Percentiles rank a stretch among this genome's conserved stretches.
These are phyloP conservation scores for Kryptopterus vitreolus DNA, from an alignment of 2,797 vertebrate species.

Conservation along the genomic window DNA sequence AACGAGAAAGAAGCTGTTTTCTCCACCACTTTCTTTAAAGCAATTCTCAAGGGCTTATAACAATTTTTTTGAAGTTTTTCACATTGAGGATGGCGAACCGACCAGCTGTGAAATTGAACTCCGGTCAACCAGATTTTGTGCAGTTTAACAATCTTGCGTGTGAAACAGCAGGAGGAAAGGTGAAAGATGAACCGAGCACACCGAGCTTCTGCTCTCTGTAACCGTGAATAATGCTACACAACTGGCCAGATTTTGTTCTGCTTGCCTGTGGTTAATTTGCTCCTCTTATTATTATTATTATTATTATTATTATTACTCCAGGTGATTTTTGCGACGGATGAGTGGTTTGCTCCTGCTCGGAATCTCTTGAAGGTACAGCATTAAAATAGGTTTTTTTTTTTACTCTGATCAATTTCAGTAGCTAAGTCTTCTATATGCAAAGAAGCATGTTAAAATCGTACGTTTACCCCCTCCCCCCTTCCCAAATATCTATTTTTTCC, in stretches of 20 bases:
- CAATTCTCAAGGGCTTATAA: slow-evolving; percentile 6
- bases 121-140: slow-evolving; percentile 64
- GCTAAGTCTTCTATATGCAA: not conserved
- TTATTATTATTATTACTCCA: slow-evolving; percentile 42
- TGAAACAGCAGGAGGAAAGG: slow-evolving; percentile 71
- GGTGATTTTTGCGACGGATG: slow-evolving; percentile 76
- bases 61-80: slow-evolving; percentile 12
- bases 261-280: not conserved
- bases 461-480: too few relatives aligned
- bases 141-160: slow-evolving; percentile 74
- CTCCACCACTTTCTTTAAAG: not conserved
- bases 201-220: slow-evolving; percentile 7
- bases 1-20: slow-evolving; percentile 27
- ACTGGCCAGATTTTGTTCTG: not conserved
- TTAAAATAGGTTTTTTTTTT: not conserved
- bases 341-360: slow-evolving; percentile 75
- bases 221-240: not conserved
- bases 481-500: not conserved
- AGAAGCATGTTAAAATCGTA: not conserved
- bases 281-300: not conserved
- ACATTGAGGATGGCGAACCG: slow-evolving; percentile 36
- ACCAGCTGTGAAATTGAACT: slow-evolving; percentile 11
- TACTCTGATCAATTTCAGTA: not conserved
- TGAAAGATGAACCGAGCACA: slow-evolving; percentile 53
- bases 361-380: slow-evolving; percentile 74